Evolutionary conservation across 2,797 vertebrate species (phyloP).

Genomic region (Gallinago nigripennis): DNA sequence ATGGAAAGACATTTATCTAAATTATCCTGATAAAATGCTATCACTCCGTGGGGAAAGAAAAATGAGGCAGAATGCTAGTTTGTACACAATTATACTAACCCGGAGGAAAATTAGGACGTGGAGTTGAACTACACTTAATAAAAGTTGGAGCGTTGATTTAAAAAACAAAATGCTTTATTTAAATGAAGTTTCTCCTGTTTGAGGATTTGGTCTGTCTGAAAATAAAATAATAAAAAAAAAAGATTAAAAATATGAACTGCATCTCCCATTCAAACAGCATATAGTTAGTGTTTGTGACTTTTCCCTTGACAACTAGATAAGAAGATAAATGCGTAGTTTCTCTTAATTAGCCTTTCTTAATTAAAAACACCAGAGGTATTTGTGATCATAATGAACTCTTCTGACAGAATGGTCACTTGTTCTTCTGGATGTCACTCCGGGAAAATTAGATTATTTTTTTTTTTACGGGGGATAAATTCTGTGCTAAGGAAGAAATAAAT

Average conservation of each 20-base stretch:
- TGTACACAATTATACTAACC: constrained; percentile 43
- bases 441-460: constrained; percentile 84
- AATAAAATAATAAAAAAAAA: neutral
- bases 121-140: neutral
- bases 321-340: constrained; percentile 84
- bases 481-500: constrained; percentile 75
- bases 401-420: constrained; percentile 87
- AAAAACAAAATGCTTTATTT: neutral
- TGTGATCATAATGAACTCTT: constrained; percentile 95
- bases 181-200: neutral
- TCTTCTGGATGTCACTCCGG: constrained; percentile 83
- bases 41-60: constrained; percentile 64
- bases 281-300: constrained; percentile 69
- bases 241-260: neutral
- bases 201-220: neutral
- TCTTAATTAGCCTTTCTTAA: constrained; percentile 97
- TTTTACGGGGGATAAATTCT: constrained; percentile 67
- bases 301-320: constrained; percentile 77
- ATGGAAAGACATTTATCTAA: constrained; percentile 77
- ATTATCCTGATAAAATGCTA: constrained; percentile 76
- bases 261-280: constrained; percentile 55
- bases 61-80: constrained; percentile 52
- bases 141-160: neutral
- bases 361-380: constrained; percentile 92
- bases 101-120: neutral